Conservation (phyloP, 2,797 vertebrate genomes). For the Heliangelus exortis region DNA sequence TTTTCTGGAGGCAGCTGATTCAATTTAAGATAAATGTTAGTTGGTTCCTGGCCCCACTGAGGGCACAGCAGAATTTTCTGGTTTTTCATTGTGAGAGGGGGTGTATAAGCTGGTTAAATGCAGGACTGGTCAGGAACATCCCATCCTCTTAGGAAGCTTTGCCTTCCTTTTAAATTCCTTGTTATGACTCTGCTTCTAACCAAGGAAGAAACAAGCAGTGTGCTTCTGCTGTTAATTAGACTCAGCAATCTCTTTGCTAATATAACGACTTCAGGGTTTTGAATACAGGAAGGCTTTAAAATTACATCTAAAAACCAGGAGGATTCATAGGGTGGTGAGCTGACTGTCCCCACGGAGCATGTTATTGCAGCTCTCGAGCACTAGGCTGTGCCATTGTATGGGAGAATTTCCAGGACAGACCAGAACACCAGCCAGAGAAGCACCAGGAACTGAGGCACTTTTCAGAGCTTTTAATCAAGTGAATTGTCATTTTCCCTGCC, state of each 20-base stretch:
- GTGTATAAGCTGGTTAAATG: neutral
- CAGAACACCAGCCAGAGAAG: neutral
- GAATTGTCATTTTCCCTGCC: neutral
- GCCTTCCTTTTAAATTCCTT: neutral
- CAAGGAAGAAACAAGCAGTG: neutral
- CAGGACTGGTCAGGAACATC: neutral
- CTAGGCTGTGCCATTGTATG: constrained; percentile 42
- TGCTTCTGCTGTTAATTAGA: neutral
- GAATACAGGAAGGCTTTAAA: neutral
- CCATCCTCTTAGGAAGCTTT: neutral
- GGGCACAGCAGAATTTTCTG: neutral
- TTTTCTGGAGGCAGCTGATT: neutral
- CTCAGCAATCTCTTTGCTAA: neutral
- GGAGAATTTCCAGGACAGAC: neutral
- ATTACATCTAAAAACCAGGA: accelerated
- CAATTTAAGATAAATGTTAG: neutral
- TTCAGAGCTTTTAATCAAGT: neutral
- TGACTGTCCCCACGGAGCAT: neutral
- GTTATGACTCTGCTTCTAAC: neutral
- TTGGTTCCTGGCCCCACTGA: neutral
- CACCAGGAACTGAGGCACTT: neutral
- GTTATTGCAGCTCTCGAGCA: neutral
- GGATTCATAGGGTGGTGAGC: no score
- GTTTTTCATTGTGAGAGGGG: neutral
- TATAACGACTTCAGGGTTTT: neutral